phyloP scores from a whole-genome alignment of 2,888 invertebrate genomes.

The Odontocolon sp. region DNA sequence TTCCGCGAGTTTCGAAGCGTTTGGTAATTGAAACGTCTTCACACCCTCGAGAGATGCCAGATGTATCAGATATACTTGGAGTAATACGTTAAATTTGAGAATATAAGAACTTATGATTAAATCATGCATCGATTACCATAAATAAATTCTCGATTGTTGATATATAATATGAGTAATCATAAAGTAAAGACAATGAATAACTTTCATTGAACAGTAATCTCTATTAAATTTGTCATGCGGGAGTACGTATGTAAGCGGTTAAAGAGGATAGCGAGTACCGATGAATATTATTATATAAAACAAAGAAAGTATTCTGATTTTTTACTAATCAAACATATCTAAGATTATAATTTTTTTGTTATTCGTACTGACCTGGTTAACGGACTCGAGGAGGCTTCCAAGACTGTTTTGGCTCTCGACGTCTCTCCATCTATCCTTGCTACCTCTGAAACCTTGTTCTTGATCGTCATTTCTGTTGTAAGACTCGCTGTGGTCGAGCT shows the following conservation, averaged over 20 bases:
- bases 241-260: neutral
- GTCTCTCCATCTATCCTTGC: constrained; percentile 77
- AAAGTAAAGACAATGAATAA: too few species aligned
- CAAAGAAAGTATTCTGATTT: too few species aligned
- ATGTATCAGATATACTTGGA: constrained; percentile 28
- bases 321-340: too few species aligned
- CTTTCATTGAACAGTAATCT: too few species aligned
- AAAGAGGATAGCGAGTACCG: too few species aligned
- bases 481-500: constrained; percentile 75
- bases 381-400: constrained; percentile 78
- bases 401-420: constrained; percentile 79
- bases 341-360: neutral
- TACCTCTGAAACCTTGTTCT: constrained; percentile 64
- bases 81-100: neutral
- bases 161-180: neutral
- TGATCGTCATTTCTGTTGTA: constrained; percentile 72
- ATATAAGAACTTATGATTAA: neutral
- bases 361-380: constrained; percentile 76
- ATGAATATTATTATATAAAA: too few species aligned
- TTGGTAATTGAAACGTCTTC: constrained; percentile 44
- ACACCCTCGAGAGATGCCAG: neutral
- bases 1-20: constrained; percentile 10
- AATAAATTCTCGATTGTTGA: neutral
- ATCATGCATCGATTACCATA: constrained; percentile 10
- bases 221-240: neutral